Base-by-base conservation (phyloP, 2,888 invertebrate species). In the Tetanocera ferruginea region DNA sequence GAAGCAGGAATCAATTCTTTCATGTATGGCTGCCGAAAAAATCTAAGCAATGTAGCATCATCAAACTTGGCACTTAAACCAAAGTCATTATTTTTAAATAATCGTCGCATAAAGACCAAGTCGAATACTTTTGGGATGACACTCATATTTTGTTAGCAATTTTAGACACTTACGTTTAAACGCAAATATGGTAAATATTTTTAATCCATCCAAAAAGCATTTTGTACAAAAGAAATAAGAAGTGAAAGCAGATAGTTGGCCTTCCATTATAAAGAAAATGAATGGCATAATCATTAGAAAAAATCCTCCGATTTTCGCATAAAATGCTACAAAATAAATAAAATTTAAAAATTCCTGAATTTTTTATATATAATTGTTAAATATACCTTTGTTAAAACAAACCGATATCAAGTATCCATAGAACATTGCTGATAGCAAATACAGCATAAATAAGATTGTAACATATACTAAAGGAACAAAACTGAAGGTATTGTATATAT, bases 321-420 rank as follows among this genome's bases (percentile, higher is more conserved):
- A 88, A 78, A 89, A 89, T 31, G 87, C 89, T 89, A 76, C 0
- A 76, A 86, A 66, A 75, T 25, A 52, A 81, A 19, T 55, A 11
- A 34, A 14, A 43, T 23, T 23, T 49, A 49, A 0, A 49, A 69
- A 25, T 23, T 43, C 23, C 49, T 60, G 17, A 62, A 6, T 73
- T 73, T 60, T 43, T 17, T 49, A 1, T 19, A 67, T 28, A 57
- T 34, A 1, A 34, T 34, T 62, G 19, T 14, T 51, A 28, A 17
- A 34, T 23, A 82, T 84, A 90, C 90, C 90, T 79, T 89, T 86
- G 72, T 88, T 87, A 81, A 90, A 89, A 77, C 87, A 87, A 8
- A 89, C 87, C 31, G 89, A 88, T 79, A 90, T 86, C 28, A 90
- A 78, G 80, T 88, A 89, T 4, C 86, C 84, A 52, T 88, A 90